Conservation (phyloP, 2,113 vertebrate genomes). For the Amazona guildingii region DNA sequence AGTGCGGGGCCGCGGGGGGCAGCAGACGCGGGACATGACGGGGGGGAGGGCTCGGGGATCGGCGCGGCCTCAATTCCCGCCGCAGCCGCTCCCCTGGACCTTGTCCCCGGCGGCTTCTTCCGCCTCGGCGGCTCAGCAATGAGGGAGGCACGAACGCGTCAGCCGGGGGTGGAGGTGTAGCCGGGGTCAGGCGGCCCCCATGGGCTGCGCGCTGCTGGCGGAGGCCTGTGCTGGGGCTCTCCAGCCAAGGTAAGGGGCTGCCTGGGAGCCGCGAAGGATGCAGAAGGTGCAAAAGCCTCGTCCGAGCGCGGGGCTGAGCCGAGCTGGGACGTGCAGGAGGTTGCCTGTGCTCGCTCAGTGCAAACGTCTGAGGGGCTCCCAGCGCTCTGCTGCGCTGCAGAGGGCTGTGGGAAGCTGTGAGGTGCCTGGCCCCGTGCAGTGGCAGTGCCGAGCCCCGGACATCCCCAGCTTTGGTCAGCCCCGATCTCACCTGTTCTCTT, state of each 20-base stretch:
- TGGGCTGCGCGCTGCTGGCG: not conserved
- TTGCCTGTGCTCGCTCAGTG: fast-evolving
- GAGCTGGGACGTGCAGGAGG: fast-evolving
- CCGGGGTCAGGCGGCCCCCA: not conserved
- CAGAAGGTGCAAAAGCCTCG: fast-evolving
- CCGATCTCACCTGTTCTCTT: not conserved
- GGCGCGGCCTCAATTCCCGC: not conserved
- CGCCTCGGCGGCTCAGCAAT: not conserved
- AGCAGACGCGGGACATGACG: not conserved
- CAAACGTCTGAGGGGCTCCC: fast-evolving
- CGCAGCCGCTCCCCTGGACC: not conserved
- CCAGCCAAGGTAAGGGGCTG: not conserved
- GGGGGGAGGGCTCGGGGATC: too few species aligned
- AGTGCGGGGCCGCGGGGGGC: not conserved
- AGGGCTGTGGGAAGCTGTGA: fast-evolving
- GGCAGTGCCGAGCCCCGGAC: fast-evolving
- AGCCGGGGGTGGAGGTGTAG: not conserved
- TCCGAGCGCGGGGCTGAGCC: fast-evolving
- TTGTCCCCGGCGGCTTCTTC: not conserved
- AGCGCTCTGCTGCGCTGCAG: fast-evolving
- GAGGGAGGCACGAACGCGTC: not conserved
- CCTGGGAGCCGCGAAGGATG: fast-evolving
- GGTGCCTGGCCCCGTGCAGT: fast-evolving
- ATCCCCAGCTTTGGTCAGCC: too few species aligned
- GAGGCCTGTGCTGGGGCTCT: not conserved